These are phyloP conservation scores for Psophia crepitans DNA, from an alignment of 2,113 vertebrate species.

Conservation along the genomic window DNA sequence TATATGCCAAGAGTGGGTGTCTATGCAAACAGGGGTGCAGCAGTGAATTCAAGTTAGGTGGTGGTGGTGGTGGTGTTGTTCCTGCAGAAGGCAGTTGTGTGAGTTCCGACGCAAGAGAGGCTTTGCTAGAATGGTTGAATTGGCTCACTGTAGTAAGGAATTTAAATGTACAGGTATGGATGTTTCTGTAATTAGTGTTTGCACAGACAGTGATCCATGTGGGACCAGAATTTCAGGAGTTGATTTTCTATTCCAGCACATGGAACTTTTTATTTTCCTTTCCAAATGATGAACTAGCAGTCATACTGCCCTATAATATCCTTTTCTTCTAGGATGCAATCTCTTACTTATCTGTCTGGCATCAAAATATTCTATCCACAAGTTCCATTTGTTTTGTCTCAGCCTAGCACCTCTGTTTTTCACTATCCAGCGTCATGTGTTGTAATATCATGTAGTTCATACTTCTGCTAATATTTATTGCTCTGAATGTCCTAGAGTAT, in stretches of 20 bases:
- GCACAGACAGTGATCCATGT: no score
- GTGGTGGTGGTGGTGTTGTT: neutral
- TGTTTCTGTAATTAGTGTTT: rapidly evolving
- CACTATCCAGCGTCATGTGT: neutral
- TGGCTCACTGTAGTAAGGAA: rapidly evolving
- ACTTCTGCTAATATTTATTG: neutral
- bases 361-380: neutral
- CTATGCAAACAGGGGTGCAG: no score
- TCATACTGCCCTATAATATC: neutral
- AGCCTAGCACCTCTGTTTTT: neutral
- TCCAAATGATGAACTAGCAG: neutral
- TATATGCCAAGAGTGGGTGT: rapidly evolving
- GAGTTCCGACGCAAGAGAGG: neutral
- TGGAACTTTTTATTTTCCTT: neutral
- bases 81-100: neutral
- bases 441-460: neutral
- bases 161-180: rapidly evolving
- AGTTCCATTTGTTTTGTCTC: neutral
- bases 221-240: neutral
- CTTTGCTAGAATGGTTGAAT: neutral
- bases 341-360: neutral
- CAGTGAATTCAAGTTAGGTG: neutral
- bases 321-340: neutral
- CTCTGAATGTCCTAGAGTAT: neutral
- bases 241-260: neutral